Conservation (phyloP, 2,888 invertebrate genomes). For the Drosophila mettleri region DNA sequence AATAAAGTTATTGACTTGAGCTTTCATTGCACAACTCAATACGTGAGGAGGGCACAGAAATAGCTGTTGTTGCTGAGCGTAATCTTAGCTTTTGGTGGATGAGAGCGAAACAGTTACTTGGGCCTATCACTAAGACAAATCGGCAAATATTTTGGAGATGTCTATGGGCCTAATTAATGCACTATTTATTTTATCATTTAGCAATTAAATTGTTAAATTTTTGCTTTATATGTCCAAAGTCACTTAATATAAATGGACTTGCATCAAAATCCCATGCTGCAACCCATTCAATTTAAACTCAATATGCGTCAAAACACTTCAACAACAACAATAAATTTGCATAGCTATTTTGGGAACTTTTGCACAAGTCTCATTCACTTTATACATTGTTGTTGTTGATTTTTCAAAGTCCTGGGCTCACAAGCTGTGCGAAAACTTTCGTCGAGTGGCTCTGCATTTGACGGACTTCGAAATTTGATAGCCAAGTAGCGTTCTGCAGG, state of each 20-base stretch:
- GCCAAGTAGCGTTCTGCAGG: conserved; percentile 31
- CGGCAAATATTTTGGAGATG: no score
- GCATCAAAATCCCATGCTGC: conserved; percentile 7
- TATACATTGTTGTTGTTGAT: conserved; percentile 34
- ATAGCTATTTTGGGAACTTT: conserved; percentile 46
- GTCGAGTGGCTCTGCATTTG: conserved; percentile 52
- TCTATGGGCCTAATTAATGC: no score
- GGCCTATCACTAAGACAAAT: no score
- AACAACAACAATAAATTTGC: conserved; percentile 25
- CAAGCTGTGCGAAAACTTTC: conserved; percentile 29
- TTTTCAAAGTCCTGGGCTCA: conserved; percentile 2
- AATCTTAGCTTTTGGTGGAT: no score
- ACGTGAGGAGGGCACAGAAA: no score
- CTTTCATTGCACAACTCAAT: no score
- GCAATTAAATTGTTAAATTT: background rate
- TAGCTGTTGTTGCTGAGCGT: no score
- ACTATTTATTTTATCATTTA: background rate
- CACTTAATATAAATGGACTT: background rate
- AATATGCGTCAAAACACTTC: conserved; percentile 46
- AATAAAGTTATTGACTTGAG: no score
- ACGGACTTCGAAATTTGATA: conserved; percentile 62
- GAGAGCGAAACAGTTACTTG: no score
- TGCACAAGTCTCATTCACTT: conserved; percentile 34
- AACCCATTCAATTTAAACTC: conserved; percentile 49
- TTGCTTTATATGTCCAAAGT: conserved; percentile 7